Base-by-base conservation (phyloP, 64 coral and sea anemone genomes). In the Dendrophyllia cribrosa region DNA sequence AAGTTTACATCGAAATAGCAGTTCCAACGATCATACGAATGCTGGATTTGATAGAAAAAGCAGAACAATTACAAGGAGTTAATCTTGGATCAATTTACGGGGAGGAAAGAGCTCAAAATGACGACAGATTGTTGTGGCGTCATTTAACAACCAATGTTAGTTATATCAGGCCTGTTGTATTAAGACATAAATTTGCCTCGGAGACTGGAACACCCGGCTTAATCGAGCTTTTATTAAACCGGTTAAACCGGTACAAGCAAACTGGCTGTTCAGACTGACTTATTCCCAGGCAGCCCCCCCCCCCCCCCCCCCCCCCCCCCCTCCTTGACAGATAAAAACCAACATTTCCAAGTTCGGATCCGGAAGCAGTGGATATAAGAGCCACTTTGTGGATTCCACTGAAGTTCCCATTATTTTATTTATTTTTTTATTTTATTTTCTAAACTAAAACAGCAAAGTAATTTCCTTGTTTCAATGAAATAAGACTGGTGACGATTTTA, bases 1-100 rank as follows among this genome's bases (percentile, higher is more conserved):
- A 92, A 44, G 95, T 97, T 3, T 97, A 91, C 71, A 84, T 88
- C 48, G 95, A 94, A 20, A 94, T 97, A 65, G 92, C 95, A 6
- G 69, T 97, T 22, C 87, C 95, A 50, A 97, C 95, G 0, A 91
- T 97, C 0, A 66, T 97, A 13, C 62, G 82, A 19, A 91, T 95
- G 88, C 46, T 95, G 2, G 76, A 91, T 7, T 53, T 95, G 72
- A 46, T 76, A 20, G 87, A 52, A 19, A 95, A 97, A 62, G 70
- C 76, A 52, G 47, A 88, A 13, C 11, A 52, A 25, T 50, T 97
- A 13, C 43, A 34, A 9, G 95, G 95, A 43, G 63, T 79, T 11
- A 87, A 97, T 20, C 59, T 97, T 7, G 95, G 92, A n/a, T 88
- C n/a, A 50, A 53, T 94, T 10, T 91, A 82, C 49, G 92, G 92